Evolutionary conservation across 1,140 invertebrate genomes (phyloP).

Genomic region (Drosophila subobscura): DNA sequence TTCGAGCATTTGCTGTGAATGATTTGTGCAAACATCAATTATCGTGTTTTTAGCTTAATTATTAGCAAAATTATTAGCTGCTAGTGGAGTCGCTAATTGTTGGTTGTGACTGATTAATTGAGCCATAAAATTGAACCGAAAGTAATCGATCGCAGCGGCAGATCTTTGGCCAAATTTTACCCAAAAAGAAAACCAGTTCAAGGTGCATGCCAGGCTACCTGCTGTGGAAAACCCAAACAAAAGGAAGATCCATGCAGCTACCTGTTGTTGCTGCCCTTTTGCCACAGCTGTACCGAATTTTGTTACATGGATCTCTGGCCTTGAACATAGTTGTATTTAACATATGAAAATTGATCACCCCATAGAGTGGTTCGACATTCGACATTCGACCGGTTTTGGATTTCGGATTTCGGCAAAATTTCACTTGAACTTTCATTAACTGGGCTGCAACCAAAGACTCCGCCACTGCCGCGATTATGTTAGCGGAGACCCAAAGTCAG

Average conservation of each 20-base stretch:
- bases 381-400: conserved; percentile 71
- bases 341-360: conserved; percentile 45
- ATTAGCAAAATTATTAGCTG: conserved; percentile 45
- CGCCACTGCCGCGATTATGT: conserved; percentile 48
- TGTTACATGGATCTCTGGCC: conserved; percentile 23
- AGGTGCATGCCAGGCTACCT: conserved; percentile 23
- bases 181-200: conserved; percentile 32
- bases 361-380: conserved; percentile 35
- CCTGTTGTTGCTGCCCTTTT: not conserved
- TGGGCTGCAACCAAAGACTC: conserved; percentile 14
- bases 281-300: conserved; percentile 36
- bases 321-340: conserved; percentile 63
- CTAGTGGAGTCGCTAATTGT: conserved; percentile 39
- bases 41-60: conserved; percentile 15
- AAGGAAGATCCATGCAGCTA: conserved; percentile 2
- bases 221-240: conserved; percentile 16
- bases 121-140: conserved; percentile 16
- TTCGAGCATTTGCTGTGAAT: conserved; percentile 27
- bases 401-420: conserved; percentile 53
- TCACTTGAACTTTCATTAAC: conserved; percentile 79
- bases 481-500: conserved; percentile 18
- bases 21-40: conserved; percentile 42
- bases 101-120: conserved; percentile 28
- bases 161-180: conserved; percentile 6
- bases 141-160: not conserved